phyloP scores from a whole-genome alignment of 1,140 invertebrate species.

The Laodelphax striatellus region DNA sequence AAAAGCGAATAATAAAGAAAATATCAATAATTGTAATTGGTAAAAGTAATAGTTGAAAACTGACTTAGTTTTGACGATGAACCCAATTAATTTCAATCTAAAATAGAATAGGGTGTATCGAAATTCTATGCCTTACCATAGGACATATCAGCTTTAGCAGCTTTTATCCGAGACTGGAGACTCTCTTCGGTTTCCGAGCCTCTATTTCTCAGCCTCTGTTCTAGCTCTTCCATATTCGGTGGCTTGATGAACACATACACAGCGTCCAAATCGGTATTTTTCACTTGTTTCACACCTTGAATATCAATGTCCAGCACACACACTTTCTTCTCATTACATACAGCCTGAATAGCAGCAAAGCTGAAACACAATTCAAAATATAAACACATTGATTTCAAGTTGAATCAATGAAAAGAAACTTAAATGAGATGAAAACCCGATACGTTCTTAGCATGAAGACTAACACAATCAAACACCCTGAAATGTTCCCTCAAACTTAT shows the following conservation, averaged over 20 bases:
- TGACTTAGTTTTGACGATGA: too few relatives aligned
- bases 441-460: too few relatives aligned
- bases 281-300: conserved; percentile 90
- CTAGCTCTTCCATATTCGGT: conserved; percentile 69
- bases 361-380: conserved; percentile 40
- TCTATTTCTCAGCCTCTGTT: conserved; percentile 60
- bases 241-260: conserved; percentile 88
- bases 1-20: too few relatives aligned
- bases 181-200: conserved; percentile 86
- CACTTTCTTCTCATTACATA: conserved; percentile 67
- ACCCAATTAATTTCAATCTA: too few relatives aligned
- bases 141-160: conserved; percentile 65
- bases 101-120: too few relatives aligned
- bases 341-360: conserved; percentile 73
- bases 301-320: conserved; percentile 95
- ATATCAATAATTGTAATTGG: too few relatives aligned
- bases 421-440: too few relatives aligned
- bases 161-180: conserved; percentile 56
- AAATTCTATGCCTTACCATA: conserved; percentile 46
- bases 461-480: too few relatives aligned
- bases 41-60: too few relatives aligned
- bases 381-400: background rate
- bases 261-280: conserved; percentile 62
- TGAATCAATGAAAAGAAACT: background rate
- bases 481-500: too few relatives aligned